Evolutionary conservation across 2,888 invertebrate genomes (phyloP).

Genomic region (Agonopterix subpropinquella): DNA sequence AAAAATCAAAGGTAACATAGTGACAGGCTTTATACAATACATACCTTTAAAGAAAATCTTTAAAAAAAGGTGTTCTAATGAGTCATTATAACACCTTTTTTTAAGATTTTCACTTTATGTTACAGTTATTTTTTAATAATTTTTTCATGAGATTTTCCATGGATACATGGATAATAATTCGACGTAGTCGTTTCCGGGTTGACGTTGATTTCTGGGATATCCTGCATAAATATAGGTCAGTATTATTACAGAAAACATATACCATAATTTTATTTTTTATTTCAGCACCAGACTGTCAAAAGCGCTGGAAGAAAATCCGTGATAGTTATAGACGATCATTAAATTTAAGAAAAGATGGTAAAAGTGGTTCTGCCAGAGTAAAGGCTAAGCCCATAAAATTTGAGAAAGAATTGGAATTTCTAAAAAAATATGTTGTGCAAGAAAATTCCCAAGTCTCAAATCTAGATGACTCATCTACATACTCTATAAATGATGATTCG

Average conservation of each 20-base stretch:
- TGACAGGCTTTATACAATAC: not conserved
- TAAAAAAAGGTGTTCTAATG: not conserved
- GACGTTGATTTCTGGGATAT: slow-evolving; percentile 2
- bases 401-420: slow-evolving; percentile 6
- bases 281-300: slow-evolving; percentile 8
- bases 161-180: slow-evolving; percentile 5
- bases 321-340: slow-evolving; percentile 6
- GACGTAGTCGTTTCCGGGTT: slow-evolving; percentile 1
- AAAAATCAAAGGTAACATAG: not conserved
- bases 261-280: slow-evolving; percentile 7
- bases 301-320: slow-evolving; percentile 8
- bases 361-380: slow-evolving; percentile 8
- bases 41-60: not conserved
- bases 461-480: slow-evolving; percentile 2
- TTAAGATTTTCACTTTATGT: slow-evolving; percentile 4
- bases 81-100: not conserved
- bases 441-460: slow-evolving; percentile 3
- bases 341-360: slow-evolving; percentile 4
- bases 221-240: slow-evolving; percentile 4
- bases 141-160: slow-evolving; percentile 4
- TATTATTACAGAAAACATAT: slow-evolving; percentile 4
- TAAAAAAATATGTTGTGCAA: slow-evolving; percentile 2
- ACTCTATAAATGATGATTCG: slow-evolving; percentile 2
- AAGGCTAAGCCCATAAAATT: slow-evolving; percentile 7
- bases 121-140: slow-evolving; percentile 2